Conservation (phyloP, 2,113 vertebrate genomes). For the Amphilophus citrinellus region DNA sequence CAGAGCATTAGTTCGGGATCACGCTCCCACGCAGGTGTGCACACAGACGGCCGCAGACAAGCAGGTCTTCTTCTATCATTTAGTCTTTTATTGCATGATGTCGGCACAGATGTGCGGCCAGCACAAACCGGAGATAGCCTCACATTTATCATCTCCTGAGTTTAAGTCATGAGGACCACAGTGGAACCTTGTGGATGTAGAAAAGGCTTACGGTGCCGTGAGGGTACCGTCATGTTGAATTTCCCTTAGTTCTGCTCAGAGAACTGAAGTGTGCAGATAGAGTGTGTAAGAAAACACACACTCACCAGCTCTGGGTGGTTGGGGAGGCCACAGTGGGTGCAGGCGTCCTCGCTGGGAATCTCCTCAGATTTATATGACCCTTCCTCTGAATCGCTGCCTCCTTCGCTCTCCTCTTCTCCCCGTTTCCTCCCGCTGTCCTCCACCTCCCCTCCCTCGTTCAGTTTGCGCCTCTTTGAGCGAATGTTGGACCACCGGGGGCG, state of each 20-base stretch:
- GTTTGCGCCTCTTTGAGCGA: constrained; percentile 86
- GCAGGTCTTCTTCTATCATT: background rate
- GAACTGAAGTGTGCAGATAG: background rate
- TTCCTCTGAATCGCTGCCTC: constrained; percentile 82
- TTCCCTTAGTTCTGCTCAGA: too few relatives aligned
- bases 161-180: background rate
- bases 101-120: background rate
- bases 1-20: too few relatives aligned
- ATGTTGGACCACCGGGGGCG: constrained; percentile 90
- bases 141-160: background rate
- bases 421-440: constrained; percentile 76
- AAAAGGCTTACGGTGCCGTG: too few relatives aligned
- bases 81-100: too few relatives aligned
- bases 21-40: background rate
- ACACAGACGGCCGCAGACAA: background rate
- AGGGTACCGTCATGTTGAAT: too few relatives aligned
- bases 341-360: constrained; percentile 88
- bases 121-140: background rate
- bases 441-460: constrained; percentile 84
- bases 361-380: constrained; percentile 76
- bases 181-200: background rate
- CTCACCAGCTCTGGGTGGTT: constrained; percentile 74
- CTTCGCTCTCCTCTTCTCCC: constrained; percentile 79
- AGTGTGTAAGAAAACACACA: background rate
- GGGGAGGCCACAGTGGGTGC: constrained; percentile 94